phyloP scores from a whole-genome alignment of 2,888 invertebrate genomes.

The Altica lythri region DNA sequence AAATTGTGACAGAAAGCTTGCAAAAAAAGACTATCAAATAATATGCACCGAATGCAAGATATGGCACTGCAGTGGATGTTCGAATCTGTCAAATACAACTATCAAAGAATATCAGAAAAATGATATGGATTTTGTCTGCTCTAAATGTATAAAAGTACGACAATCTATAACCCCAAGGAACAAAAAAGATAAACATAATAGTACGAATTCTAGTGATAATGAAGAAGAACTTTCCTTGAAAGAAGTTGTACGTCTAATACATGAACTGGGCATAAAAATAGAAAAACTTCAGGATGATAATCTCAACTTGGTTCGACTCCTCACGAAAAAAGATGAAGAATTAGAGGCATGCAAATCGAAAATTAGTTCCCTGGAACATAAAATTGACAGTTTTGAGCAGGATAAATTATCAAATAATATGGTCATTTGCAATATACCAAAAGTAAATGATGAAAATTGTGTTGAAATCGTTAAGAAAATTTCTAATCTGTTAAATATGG shows the following conservation, averaged over 20 bases:
- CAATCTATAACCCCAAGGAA: not conserved
- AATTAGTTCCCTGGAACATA: no score
- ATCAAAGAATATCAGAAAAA: not conserved
- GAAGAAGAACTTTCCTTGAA: no score
- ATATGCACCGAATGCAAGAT: not conserved
- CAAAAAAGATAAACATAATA: not conserved
- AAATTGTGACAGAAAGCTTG: not conserved
- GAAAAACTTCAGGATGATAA: conserved; percentile 1
- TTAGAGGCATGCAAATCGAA: no score
- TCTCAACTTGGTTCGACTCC: no score
- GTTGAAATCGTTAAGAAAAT: no score
- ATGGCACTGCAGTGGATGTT: not conserved
- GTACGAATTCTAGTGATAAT: not conserved
- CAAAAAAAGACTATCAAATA: no score
- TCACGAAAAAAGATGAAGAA: no score
- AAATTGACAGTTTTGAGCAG: no score
- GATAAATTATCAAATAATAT: no score
- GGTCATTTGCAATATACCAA: no score
- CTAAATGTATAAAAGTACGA: not conserved
- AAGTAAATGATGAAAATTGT: no score
- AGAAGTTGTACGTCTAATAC: conserved; percentile 3
- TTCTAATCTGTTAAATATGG: no score
- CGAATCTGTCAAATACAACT: not conserved
- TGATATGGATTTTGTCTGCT: not conserved
- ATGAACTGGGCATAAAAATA: not conserved